Conservation (phyloP, 1,140 invertebrate genomes). For the Anastatus disparis region DNA sequence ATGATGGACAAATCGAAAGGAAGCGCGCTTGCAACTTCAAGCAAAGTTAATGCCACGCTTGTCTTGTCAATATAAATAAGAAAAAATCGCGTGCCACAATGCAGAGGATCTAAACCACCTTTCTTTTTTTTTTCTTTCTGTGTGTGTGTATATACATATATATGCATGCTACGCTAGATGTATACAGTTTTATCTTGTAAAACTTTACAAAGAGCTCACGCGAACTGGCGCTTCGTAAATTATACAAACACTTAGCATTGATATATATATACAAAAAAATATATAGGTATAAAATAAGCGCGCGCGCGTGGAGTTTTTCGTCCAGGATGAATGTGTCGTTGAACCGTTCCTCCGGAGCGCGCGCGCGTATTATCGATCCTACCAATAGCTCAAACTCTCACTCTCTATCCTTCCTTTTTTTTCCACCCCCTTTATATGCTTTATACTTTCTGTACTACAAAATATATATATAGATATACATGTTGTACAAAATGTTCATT, state of each 20-base stretch:
- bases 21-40: too few relatives aligned
- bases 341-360: constrained; percentile 6
- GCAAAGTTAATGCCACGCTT: too few relatives aligned
- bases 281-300: not conserved
- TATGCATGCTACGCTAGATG: not conserved
- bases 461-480: too few relatives aligned
- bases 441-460: too few relatives aligned
- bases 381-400: constrained; percentile 26
- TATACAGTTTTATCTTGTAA: constrained; percentile 10
- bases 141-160: not conserved
- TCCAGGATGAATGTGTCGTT: constrained; percentile 32
- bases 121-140: constrained; percentile 12
- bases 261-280: too few relatives aligned
- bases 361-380: constrained; percentile 24
- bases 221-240: constrained; percentile 1
- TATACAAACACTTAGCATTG: too few relatives aligned
- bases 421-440: too few relatives aligned
- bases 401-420: constrained; percentile 20
- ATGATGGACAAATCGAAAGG: too few relatives aligned
- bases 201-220: constrained; percentile 34
- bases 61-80: constrained; percentile 12
- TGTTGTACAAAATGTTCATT: too few relatives aligned
- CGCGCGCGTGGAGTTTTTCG: not conserved
- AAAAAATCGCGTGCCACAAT: constrained; percentile 1
- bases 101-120: too few relatives aligned